Percentiles rank a stretch among this genome's conserved stretches.
phyloP scores from a whole-genome alignment of 2,888 invertebrate genomes.

The Carcina quercana region DNA sequence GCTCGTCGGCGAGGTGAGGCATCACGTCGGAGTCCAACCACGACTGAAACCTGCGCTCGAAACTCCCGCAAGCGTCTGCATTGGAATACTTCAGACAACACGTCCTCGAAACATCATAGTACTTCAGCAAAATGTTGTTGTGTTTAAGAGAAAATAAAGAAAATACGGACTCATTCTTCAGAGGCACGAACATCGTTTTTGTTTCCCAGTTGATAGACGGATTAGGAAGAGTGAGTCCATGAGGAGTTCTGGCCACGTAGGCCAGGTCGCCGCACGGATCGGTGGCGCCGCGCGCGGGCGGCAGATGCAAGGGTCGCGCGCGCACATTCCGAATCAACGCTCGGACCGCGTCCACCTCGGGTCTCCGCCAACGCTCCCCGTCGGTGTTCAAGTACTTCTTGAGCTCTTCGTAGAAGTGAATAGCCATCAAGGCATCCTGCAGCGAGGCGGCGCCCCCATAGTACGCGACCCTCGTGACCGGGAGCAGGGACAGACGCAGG shows the following conservation, averaged over 20 bases:
- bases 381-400: conserved; percentile 73
- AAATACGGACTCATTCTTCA: conserved; percentile 49
- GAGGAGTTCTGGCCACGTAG: conserved; percentile 37
- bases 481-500: conserved; percentile 73
- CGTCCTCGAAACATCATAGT: conserved; percentile 67
- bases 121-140: conserved; percentile 65
- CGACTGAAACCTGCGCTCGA: conserved; percentile 66
- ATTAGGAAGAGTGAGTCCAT: conserved; percentile 58
- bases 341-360: conserved; percentile 30
- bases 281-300: conserved; percentile 20
- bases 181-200: conserved; percentile 75
- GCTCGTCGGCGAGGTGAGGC: conserved; percentile 74
- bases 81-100: conserved; percentile 47
- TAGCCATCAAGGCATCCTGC: conserved; percentile 66
- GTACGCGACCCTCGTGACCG: conserved; percentile 74
- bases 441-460: conserved; percentile 77
- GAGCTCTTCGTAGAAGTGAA: conserved; percentile 71
- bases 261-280: conserved; percentile 41
- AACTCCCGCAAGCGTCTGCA: conserved; percentile 43
- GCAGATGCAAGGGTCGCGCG: conserved; percentile 19
- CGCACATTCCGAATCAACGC: conserved; percentile 34
- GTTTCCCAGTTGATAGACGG: conserved; percentile 75
- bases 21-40: conserved; percentile 68
- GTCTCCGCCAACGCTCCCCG: conserved; percentile 72
- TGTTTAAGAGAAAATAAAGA: conserved; percentile 31